These are phyloP conservation scores for Indicator indicator DNA, from an alignment of 2,113 vertebrate genomes.

Conservation along the genomic window DNA sequence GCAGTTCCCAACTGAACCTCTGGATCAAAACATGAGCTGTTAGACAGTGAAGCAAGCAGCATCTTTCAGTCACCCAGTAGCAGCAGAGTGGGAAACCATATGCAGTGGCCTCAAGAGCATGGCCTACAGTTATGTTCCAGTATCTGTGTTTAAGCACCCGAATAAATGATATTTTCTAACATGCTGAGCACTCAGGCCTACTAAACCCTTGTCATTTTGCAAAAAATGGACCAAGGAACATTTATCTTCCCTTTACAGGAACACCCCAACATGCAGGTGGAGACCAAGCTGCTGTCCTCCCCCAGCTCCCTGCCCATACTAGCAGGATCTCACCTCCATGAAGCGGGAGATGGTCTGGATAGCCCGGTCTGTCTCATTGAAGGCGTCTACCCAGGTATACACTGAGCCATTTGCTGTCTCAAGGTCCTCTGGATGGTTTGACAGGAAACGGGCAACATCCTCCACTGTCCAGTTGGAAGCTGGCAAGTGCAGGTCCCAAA, in stretches of 20 bases:
- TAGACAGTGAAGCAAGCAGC: neutral
- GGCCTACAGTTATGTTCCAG: neutral
- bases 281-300: neutral
- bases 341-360: conserved; percentile 90
- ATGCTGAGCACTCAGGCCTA: neutral
- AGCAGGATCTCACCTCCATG: conserved; percentile 88
- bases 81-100: neutral
- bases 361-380: conserved; percentile 93
- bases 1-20: neutral
- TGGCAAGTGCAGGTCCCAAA: conserved; percentile 79
- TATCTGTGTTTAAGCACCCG: neutral
- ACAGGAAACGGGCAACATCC: conserved; percentile 84
- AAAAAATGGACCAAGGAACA: neutral
- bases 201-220: neutral
- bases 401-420: conserved; percentile 56
- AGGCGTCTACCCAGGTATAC: conserved; percentile 91
- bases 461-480: conserved; percentile 85
- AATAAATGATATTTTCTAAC: neutral
- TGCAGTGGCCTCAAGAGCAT: neutral
- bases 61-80: neutral
- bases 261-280: fast-evolving
- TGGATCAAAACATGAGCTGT: neutral
- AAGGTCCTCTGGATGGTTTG: conserved; percentile 78
- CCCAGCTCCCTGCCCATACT: neutral
- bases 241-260: neutral